Conservation (phyloP, 2,888 invertebrate species). For the Ellobium chinense region DNA sequence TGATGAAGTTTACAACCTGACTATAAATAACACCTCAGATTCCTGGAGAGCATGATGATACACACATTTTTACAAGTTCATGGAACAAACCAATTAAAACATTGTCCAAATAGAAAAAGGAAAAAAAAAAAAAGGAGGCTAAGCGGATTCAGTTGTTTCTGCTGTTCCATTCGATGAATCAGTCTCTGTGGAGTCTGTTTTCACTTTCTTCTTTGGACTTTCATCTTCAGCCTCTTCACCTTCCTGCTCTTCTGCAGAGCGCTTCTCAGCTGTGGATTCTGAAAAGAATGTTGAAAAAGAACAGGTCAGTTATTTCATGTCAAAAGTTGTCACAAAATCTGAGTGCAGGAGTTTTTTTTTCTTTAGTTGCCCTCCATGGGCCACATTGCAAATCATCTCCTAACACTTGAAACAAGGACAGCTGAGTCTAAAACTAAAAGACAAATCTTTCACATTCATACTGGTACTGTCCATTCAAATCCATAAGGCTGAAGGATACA, state of each 20-base stretch:
- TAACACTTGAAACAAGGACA: too few species aligned
- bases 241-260: constrained; percentile 54
- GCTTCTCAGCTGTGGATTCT: constrained; percentile 52
- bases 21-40: constrained; percentile 41
- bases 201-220: constrained; percentile 66
- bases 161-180: constrained; percentile 36
- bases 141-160: constrained; percentile 19
- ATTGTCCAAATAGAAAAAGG: not conserved
- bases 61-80: constrained; percentile 37
- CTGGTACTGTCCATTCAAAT: too few species aligned
- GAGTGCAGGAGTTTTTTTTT: too few species aligned
- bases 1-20: constrained; percentile 45
- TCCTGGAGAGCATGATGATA: constrained; percentile 18
- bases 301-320: too few species aligned
- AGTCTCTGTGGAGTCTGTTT: constrained; percentile 50
- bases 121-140: not conserved
- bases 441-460: too few species aligned
- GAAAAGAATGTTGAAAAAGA: not conserved
- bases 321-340: too few species aligned
- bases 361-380: too few species aligned
- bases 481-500: too few species aligned
- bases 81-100: constrained; percentile 7
- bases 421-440: too few species aligned
- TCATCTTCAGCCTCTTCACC: constrained; percentile 61
- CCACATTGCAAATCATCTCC: too few species aligned